Percentiles rank a stretch among this genome's conserved stretches.
Evolutionary conservation across 2,888 invertebrate genomes (phyloP).

Genomic region (Idaea straminata): DNA sequence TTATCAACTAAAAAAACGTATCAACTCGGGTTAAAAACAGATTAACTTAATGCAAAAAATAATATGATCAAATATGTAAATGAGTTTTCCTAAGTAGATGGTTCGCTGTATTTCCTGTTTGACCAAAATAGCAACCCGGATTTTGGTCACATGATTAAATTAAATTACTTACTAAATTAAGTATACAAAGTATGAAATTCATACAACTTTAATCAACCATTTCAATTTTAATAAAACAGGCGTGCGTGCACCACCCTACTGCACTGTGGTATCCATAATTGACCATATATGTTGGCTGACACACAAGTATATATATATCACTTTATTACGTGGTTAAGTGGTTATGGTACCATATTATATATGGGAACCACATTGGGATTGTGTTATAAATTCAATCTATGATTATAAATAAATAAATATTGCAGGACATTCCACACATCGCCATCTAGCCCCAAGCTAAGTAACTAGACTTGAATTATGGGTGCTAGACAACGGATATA

Average conservation of each 20-base stretch:
- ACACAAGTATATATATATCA: not conserved
- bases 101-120: too few relatives aligned
- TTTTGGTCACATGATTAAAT: not conserved
- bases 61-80: too few relatives aligned
- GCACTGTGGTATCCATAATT: not conserved
- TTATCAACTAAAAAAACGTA: too few relatives aligned
- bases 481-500: too few relatives aligned
- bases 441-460: too few relatives aligned
- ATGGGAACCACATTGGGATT: not conserved
- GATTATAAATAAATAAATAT: too few relatives aligned
- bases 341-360: not conserved
- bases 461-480: too few relatives aligned
- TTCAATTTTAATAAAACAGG: not conserved
- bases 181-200: not conserved
- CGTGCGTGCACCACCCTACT: not conserved
- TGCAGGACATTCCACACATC: too few relatives aligned
- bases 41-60: too few relatives aligned
- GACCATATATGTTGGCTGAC: not conserved
- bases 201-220: not conserved
- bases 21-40: too few relatives aligned
- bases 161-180: not conserved
- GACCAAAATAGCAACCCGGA: too few relatives aligned
- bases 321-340: not conserved
- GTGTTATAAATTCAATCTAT: not conserved
- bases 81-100: too few relatives aligned